Conservation (phyloP, 2,113 vertebrate genomes). For the Protobothrops mucrosquamatus region DNA sequence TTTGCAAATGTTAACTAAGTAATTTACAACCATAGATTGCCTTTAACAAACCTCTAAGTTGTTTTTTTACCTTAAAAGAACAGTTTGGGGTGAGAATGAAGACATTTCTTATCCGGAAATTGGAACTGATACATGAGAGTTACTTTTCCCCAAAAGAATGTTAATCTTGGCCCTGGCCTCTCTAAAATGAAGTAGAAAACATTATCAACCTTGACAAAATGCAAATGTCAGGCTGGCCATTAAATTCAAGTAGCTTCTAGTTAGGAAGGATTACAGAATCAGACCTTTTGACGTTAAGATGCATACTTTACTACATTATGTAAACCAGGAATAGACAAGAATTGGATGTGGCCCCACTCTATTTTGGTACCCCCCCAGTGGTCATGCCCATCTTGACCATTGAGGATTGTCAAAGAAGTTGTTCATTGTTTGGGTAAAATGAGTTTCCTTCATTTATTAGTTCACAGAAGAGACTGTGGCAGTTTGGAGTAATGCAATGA, state of each 20-base stretch:
- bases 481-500: background rate
- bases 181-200: background rate
- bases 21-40: background rate
- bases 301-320: background rate
- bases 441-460: background rate
- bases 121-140: background rate
- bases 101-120: background rate
- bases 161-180: background rate
- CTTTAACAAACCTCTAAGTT: background rate
- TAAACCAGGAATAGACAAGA: background rate
- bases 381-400: background rate
- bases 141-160: background rate
- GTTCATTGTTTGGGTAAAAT: background rate
- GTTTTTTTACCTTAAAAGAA: background rate
- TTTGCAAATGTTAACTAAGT: background rate
- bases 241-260: background rate
- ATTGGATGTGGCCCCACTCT: background rate
- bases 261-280: background rate
- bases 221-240: background rate
- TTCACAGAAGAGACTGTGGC: background rate
- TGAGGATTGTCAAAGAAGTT: background rate
- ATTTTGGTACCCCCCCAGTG: background rate
- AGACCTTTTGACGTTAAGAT: background rate
- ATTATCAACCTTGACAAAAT: background rate
- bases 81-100: background rate